Conservation (phyloP, 2,797 vertebrate genomes). For the Pogoniulus pusillus region DNA sequence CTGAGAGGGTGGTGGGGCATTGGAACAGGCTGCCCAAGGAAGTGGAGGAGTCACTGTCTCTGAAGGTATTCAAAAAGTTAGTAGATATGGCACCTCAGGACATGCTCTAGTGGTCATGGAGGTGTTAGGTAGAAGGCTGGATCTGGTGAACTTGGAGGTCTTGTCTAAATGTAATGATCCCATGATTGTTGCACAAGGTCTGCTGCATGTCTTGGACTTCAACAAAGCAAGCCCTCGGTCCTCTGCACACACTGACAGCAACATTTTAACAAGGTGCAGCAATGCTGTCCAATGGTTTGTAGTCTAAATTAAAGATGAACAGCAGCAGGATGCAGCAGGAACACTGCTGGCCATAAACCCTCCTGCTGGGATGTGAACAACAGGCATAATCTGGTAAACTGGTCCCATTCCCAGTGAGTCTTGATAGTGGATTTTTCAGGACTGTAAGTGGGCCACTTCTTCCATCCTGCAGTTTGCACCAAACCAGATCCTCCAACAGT, state of each 20-base stretch:
- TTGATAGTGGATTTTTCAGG: background rate
- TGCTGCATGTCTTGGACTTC: background rate
- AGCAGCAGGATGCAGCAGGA: background rate
- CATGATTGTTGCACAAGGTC: background rate
- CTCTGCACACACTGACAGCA: background rate
- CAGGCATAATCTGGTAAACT: background rate
- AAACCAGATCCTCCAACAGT: background rate
- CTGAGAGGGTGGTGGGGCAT: too few species aligned
- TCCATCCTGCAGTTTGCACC: background rate
- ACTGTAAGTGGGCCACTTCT: background rate
- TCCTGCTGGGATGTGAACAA: background rate
- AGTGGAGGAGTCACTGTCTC: too few species aligned
- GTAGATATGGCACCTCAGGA: too few species aligned
- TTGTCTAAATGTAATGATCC: too few species aligned
- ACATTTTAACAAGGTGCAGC: background rate
- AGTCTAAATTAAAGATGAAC: background rate
- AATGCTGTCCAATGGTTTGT: background rate
- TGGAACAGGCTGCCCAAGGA: too few species aligned
- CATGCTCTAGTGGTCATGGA: too few species aligned
- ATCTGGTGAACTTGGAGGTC: too few species aligned
- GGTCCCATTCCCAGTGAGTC: background rate
- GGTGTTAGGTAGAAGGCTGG: too few species aligned
- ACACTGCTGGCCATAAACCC: background rate
- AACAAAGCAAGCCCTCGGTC: background rate
- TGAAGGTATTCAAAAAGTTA: too few species aligned